Evolutionary conservation across 64 coral and sea anemone species (phyloP).

Genomic region (Porites lutea): DNA sequence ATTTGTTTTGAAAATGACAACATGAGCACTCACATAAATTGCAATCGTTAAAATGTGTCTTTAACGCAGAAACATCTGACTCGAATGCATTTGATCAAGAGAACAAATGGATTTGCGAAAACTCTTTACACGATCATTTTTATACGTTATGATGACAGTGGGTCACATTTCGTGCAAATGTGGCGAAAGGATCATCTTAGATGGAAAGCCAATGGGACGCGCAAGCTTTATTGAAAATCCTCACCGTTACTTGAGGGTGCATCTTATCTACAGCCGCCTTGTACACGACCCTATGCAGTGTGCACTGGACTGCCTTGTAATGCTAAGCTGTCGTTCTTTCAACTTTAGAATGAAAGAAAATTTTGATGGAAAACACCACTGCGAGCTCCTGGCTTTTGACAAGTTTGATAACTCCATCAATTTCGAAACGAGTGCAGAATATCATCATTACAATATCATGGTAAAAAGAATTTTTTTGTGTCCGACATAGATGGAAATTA

Average conservation of each 20-base stretch:
- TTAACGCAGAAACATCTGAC: no score
- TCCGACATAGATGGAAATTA: neutral
- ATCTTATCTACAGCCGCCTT: neutral
- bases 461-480: neutral
- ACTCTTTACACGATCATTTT: no score
- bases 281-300: neutral
- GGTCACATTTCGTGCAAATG: no score
- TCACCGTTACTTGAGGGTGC: neutral
- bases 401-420: neutral
- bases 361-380: neutral
- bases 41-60: no score
- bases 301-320: neutral
- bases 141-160: no score
- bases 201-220: neutral
- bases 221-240: conserved; percentile 10
- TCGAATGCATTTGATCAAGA: no score
- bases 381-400: neutral
- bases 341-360: neutral
- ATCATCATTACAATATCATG: conserved; percentile 14
- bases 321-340: neutral
- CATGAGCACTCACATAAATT: no score
- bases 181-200: neutral
- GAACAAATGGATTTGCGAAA: no score
- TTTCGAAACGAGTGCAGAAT: neutral
- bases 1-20: no score